Evolutionary conservation across 2,888 invertebrate genomes (phyloP), one percentile per base, ranked within the genome.

Genomic region (Gryllus longicercus): DNA sequence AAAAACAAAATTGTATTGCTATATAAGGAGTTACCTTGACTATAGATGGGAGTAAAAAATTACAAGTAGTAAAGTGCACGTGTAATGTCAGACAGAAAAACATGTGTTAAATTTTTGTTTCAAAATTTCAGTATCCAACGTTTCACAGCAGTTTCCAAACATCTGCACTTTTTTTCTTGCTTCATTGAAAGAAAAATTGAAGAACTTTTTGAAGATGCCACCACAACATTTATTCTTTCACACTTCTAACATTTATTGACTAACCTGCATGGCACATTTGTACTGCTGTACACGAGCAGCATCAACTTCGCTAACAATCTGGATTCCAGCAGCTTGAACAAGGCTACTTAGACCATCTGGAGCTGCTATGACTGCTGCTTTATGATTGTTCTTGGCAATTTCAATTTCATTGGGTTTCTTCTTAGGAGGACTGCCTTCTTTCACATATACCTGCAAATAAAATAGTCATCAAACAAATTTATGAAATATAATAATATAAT

Each of bases 401-500:
- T 38, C 50, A 49, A 74, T 78, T 50, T 77, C 80, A 16, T 78
- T 75, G 11, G 79, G 75, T 76, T 83, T 82, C 81, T 83, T 83
- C 82, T 84, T 83, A 80, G 81, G 81, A 21, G 83, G 83, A 79
- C 84, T 84, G 23, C 87, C 88, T 84, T 90, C 90, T 84, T 90
- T 91, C n/a, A 91, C 90, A 83, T 90, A 90, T n/a, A 90, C 90
- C 87, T 88, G 16, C 12, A 77, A 38, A 50, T 14, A 77, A 25
- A 50, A 11, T 5, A 76, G 23, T 16, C n/a, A 11, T 1, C 63
- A 38, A 5, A 38, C 38, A 38, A 38, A 38, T 38, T 38, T 38
- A 38, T 38, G 38, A 38, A 8, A 38, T 38, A 38, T 38, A 38
- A 38, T 38, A 38, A 38, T 38, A 38, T 38, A 38, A 38, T 38